phyloP scores from a whole-genome alignment of 2,888 invertebrate species.

The Phengaris alcon region DNA sequence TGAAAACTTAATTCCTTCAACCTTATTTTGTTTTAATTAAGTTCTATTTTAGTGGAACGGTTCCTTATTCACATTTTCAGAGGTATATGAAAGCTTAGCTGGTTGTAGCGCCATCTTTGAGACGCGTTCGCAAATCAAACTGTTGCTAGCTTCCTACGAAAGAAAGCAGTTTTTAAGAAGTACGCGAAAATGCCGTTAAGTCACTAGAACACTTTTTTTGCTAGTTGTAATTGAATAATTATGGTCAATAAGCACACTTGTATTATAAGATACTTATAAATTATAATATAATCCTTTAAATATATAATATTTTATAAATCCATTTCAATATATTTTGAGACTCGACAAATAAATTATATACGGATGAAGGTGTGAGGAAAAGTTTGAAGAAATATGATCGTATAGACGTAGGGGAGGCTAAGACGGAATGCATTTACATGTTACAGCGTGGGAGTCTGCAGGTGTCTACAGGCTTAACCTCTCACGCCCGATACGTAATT shows the following conservation, averaged over 20 bases:
- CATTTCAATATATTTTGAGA: background rate
- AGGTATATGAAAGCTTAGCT: no score
- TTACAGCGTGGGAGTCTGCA: slow-evolving; percentile 70
- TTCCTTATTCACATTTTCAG: no score
- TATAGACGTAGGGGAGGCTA: slow-evolving; percentile 46
- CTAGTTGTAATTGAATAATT: no score
- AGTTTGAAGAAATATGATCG: slow-evolving; percentile 12
- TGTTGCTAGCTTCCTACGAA: background rate
- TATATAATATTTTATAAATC: no score
- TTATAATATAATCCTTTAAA: no score
- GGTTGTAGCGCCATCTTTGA: background rate
- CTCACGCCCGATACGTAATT: background rate
- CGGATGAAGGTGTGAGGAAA: slow-evolving; percentile 2
- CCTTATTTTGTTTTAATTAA: no score
- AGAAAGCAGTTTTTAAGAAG: background rate
- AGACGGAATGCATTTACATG: slow-evolving; percentile 77
- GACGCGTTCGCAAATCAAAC: background rate
- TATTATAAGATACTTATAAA: no score
- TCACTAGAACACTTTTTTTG: no score
- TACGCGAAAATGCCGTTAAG: background rate
- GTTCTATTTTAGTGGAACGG: no score
- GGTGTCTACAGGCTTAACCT: slow-evolving; percentile 45
- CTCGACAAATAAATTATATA: background rate
- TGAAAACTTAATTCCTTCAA: no score
- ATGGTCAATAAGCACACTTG: no score